phyloP scores from a whole-genome alignment of 2,797 vertebrate species.

The Mus spretus region DNA sequence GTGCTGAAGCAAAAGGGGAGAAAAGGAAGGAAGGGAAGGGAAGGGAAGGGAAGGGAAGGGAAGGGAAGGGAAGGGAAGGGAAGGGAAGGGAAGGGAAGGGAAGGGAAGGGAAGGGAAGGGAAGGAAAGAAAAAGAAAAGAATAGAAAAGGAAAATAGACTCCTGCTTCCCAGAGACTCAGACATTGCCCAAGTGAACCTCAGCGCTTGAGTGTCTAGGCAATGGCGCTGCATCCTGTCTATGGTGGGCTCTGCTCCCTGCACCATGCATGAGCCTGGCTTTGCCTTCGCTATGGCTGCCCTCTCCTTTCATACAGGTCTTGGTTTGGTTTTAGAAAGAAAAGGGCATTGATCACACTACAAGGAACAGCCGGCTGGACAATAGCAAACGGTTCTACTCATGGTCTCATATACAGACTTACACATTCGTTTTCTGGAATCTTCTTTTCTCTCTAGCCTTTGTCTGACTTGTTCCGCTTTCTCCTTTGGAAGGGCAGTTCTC shows the following conservation, averaged over 20 bases:
- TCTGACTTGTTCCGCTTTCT: constrained; percentile 17
- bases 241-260: not conserved
- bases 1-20: not conserved
- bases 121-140: not conserved
- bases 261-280: not conserved
- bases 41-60: too few species aligned
- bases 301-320: not conserved
- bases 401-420: not conserved
- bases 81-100: too few species aligned
- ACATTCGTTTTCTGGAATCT: not conserved
- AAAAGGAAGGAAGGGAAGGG: not conserved
- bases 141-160: not conserved
- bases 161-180: not conserved
- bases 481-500: not conserved
- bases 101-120: not conserved
- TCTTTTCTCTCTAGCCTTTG: constrained; percentile 14
- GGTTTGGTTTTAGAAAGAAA: not conserved
- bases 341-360: not conserved
- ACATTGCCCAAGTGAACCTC: not conserved
- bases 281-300: not conserved
- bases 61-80: too few species aligned
- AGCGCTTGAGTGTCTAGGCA: not conserved
- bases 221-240: not conserved
- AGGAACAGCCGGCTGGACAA: not conserved
- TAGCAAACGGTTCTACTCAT: not conserved